Base-by-base conservation (phyloP, 2,797 vertebrate species). In the Neostethus bicornis region DNA sequence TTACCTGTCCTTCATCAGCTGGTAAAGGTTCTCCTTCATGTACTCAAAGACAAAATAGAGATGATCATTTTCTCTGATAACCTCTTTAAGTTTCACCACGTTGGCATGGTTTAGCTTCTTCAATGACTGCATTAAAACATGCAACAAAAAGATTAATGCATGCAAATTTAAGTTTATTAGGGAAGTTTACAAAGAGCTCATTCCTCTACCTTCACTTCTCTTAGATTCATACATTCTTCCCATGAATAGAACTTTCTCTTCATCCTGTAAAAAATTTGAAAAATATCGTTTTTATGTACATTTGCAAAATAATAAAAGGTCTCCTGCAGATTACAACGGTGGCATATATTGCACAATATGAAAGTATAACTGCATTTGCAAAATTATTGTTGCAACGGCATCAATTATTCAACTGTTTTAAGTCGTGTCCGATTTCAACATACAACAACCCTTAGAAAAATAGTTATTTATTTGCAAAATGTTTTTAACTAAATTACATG, bases 1-100 rank as follows among this genome's bases (percentile, higher is more conserved):
- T 66, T 91, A 98, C 97, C 97, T 95, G 87, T 98, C 95, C 83
- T 97, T 99, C 97, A 99, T 99, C 48, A 99, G 91, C 78, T 99
- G 96, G 84, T 99, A 99, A 41, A 99, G 95, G 66, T 99, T 99
- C 86, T 99, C 96, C 88, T 99, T 99, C 97, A 99, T 99, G 80
- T 98, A 99, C 77, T 99, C 97, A 89, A 99, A 99, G 52, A 99
- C 91, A 88, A 99, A 99, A 90, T 98, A 99, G 66, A 99, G 95
- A 54, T 97, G 95, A 77, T 99, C 95, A 57, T 98, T 98, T 90
- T 99, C 97, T 87, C 97, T 85, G 86, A 99, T 97, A 16, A 99
- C 97, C 89, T 99, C 97, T 85, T 98, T 99, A 63, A 99, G 77
- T 80, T 99, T 99, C 80, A 99, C 94, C 58, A 99, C 94, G 38